Evolutionary conservation across 2,888 invertebrate genomes (phyloP), one percentile per base, ranked within the genome.

Genomic region (Hyles lineata): DNA sequence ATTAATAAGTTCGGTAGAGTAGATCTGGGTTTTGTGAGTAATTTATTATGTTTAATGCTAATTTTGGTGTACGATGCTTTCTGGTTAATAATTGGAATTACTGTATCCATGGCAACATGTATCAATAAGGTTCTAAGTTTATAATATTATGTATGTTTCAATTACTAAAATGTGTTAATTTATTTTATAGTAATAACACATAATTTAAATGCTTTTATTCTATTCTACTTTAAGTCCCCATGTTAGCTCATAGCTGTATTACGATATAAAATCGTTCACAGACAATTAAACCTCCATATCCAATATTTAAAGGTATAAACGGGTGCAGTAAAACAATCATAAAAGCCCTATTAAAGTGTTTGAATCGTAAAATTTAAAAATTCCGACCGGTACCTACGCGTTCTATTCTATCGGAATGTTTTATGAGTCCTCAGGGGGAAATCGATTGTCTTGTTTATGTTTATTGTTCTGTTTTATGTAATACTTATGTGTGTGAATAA

Each of bases 271-370:
- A 78, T 79, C 75, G 71, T 76, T 84, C 79, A 80, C 83, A 77
- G 82, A 83, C 85, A 86, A 87, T 88, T 88, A 89, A 87, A 76
- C 63, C 83, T 73, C 75, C 75, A 84, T 83, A 82, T 84, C 79
- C 83, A 86, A 89, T 88, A 89, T 88, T 89, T 86, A 87, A 89
- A 88, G 78, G 83, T 84, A 85, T 89, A 87, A 86, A 85, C 81
- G 80, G 79, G 76, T 71, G 83, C 82, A 87, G 79, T 89, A 88
- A 90, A 90, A 86, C 83, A 85, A 85, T 83, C 83, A 85, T 90
- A 89, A 90, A 90, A 89, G 78, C 77, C 81, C 86, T 86, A 89
- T 90, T 89, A 86, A 85, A 85, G 84, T 87, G 82, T 85, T 85
- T 76, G 79, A 78, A 80, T 88, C 88, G 87, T 90, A 83, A 90